Conservation (phyloP, 2,797 vertebrate genomes). For the Cuculus canorus region DNA sequence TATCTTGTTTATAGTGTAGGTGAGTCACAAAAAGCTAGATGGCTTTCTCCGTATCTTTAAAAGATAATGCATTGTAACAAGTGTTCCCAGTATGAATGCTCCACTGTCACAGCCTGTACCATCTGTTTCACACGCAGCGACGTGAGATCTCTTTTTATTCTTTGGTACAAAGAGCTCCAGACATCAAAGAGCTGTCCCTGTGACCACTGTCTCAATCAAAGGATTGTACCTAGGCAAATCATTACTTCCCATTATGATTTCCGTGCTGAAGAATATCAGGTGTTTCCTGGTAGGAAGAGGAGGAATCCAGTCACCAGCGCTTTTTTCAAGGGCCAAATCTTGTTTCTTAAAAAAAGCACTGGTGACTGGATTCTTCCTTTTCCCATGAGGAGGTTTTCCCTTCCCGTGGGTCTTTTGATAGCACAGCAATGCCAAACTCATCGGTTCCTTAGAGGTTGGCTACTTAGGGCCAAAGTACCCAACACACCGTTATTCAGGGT, state of each 20-base stretch:
- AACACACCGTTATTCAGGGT: background rate
- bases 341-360: background rate
- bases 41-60: slow-evolving; percentile 60
- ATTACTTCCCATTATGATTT: background rate
- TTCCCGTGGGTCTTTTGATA: slow-evolving; percentile 40
- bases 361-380: too few species aligned
- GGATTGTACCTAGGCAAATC: slow-evolving; percentile 2
- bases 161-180: slow-evolving; percentile 48
- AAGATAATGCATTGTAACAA: slow-evolving; percentile 66
- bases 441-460: slow-evolving; percentile 50
- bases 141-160: slow-evolving; percentile 18
- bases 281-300: slow-evolving; percentile 13
- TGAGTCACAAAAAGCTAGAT: slow-evolving; percentile 68
- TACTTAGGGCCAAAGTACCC: background rate
- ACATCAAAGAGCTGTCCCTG: slow-evolving; percentile 50
- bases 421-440: slow-evolving; percentile 23
- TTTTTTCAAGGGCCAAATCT: slow-evolving; percentile 19
- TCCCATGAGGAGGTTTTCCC: background rate
- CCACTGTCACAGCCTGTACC: slow-evolving; percentile 55
- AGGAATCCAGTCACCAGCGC: background rate
- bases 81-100: slow-evolving; percentile 56
- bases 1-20: slow-evolving; percentile 73
- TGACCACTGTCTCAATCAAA: slow-evolving; percentile 45
- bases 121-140: slow-evolving; percentile 11
- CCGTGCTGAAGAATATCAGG: slow-evolving; percentile 32